These are phyloP conservation scores for Camponotus vicinus DNA, from an alignment of 1,140 invertebrate genomes.

Conservation along the genomic window DNA sequence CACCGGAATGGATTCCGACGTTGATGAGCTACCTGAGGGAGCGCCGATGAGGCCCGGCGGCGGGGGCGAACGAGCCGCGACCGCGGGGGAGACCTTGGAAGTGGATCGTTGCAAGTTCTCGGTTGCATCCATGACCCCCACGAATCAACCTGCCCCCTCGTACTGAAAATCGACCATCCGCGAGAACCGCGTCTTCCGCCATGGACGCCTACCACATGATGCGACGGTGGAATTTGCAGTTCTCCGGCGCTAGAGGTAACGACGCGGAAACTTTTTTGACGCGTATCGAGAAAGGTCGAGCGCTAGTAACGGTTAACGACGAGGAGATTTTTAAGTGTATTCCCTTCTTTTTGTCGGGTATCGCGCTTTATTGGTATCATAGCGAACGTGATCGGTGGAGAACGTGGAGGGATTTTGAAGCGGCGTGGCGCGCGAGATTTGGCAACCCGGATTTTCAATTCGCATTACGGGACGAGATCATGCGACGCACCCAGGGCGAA, in stretches of 20 bases:
- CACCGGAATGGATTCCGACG: too few species aligned
- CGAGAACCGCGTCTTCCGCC: too few species aligned
- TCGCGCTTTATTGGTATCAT: not conserved
- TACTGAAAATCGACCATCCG: too few species aligned
- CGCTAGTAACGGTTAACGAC: not conserved
- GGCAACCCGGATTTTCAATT: not conserved
- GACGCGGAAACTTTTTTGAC: not conserved
- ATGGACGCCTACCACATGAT: not conserved
- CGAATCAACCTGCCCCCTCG: too few species aligned
- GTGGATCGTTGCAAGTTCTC: too few species aligned
- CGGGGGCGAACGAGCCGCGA: too few species aligned
- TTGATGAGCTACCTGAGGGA: too few species aligned
- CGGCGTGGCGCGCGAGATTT: not conserved
- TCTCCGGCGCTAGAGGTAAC: not conserved
- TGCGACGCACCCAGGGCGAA: not conserved
- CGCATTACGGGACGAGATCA: not conserved
- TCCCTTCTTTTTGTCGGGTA: not conserved
- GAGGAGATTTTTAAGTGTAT: not conserved
- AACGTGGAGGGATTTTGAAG: not conserved
- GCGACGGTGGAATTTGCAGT: not conserved
- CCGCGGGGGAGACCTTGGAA: too few species aligned
- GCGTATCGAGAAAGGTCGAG: not conserved
- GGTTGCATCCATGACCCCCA: too few species aligned
- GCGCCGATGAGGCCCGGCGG: too few species aligned
- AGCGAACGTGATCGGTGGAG: not conserved